phyloP scores from a whole-genome alignment of 2,888 invertebrate species.

The Callinectes sapidus region DNA sequence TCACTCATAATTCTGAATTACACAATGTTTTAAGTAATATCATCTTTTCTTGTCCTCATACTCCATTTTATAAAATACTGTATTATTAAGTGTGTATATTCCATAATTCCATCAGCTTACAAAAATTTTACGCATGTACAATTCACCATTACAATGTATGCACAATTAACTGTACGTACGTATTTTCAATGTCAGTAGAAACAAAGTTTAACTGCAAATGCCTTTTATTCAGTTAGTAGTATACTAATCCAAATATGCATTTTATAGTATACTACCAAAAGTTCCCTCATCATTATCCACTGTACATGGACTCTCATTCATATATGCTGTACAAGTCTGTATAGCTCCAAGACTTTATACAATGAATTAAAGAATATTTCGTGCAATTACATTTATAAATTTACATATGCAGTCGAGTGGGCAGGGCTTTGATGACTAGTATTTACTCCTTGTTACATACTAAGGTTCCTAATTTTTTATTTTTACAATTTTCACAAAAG shows the following conservation, averaged over 20 bases:
- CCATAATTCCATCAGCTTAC: too few relatives aligned
- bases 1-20: conserved; percentile 31
- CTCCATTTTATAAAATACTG: not conserved
- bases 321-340: conserved; percentile 70
- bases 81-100: too few relatives aligned
- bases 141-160: not conserved
- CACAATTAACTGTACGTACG: not conserved
- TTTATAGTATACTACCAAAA: conserved; percentile 65
- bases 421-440: conserved; percentile 66
- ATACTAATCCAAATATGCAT: conserved; percentile 69
- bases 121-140: too few relatives aligned
- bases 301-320: conserved; percentile 68
- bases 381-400: conserved; percentile 69
- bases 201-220: conserved; percentile 60
- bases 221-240: conserved; percentile 67
- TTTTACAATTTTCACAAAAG: conserved; percentile 46
- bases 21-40: conserved; percentile 2
- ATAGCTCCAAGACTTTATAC: conserved; percentile 66
- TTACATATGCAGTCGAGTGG: conserved; percentile 69
- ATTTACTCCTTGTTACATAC: conserved; percentile 60
- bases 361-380: conserved; percentile 66
- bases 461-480: conserved; percentile 47
- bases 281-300: conserved; percentile 59
- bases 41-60: not conserved
- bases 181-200: conserved; percentile 34